Evolutionary conservation across 2,113 vertebrate genomes (phyloP).

Genomic region (Setophaga coronata): DNA sequence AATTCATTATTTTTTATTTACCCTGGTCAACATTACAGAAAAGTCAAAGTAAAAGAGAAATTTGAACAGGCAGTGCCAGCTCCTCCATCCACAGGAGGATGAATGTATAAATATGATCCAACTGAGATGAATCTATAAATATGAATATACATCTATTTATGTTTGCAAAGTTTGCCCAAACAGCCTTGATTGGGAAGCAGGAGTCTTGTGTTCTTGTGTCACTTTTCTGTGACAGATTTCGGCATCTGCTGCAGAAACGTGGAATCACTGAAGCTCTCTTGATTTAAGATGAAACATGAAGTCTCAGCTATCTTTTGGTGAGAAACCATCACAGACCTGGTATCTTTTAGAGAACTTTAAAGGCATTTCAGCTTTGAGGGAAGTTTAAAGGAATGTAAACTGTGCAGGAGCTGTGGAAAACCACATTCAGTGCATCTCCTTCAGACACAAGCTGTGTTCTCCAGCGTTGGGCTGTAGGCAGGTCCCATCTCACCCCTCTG

Average conservation of each 20-base stretch:
- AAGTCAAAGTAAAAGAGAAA: background rate
- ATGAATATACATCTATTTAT: background rate
- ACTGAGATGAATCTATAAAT: background rate
- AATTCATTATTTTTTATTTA: background rate
- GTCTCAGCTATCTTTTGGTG: background rate
- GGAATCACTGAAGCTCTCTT: background rate
- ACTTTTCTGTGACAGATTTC: background rate
- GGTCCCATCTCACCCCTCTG: background rate
- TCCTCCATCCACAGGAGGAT: background rate
- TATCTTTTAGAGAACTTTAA: background rate
- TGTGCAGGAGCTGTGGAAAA: background rate
- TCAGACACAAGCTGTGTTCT: background rate
- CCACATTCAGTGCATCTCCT: background rate
- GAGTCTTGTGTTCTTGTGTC: background rate
- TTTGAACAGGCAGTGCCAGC: background rate
- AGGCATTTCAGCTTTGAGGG: background rate
- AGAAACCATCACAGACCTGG: background rate
- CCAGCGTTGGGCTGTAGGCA: rapidly evolving
- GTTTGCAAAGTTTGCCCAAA: background rate
- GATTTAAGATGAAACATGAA: background rate
- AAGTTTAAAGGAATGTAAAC: background rate
- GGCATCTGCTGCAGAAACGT: background rate
- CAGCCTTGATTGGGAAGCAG: background rate
- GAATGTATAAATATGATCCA: background rate
- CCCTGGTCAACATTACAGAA: rapidly evolving